These are phyloP conservation scores for Tychaedon coryphoeus DNA, from an alignment of 2,113 vertebrate genomes.

Conservation along the genomic window DNA sequence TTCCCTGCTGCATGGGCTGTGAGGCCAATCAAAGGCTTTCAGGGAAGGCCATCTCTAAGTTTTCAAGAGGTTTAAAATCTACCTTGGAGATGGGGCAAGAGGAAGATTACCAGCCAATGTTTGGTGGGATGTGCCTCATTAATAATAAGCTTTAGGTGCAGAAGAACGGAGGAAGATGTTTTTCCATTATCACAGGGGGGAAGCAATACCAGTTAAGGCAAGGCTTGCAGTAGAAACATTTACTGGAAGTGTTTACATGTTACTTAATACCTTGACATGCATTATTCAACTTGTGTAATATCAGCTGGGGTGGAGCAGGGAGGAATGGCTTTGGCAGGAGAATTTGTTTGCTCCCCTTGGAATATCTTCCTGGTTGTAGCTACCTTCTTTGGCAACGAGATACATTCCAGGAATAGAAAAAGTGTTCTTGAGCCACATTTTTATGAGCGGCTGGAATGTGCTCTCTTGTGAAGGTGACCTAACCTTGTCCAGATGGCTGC, in stretches of 20 bases:
- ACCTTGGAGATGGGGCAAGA: neutral
- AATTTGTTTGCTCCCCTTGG: conserved; percentile 20
- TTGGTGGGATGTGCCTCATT: neutral
- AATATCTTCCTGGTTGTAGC: neutral
- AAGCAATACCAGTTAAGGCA: conserved; percentile 17
- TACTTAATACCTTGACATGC: conserved; percentile 56
- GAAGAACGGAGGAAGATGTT: neutral
- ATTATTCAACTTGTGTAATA: conserved; percentile 56
- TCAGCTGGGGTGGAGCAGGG: conserved; percentile 26
- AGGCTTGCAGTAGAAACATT: conserved; percentile 8
- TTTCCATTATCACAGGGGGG: neutral
- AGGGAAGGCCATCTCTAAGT: neutral
- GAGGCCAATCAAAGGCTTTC: neutral
- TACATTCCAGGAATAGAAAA: conserved; percentile 15
- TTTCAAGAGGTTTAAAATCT: neutral
- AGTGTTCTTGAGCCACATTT: neutral
- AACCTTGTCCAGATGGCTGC: neutral
- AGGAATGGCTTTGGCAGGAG: conserved; percentile 21
- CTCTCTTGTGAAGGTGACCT: neutral
- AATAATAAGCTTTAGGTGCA: neutral
- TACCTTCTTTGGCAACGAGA: conserved; percentile 28
- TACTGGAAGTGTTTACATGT: conserved; percentile 56
- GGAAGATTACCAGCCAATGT: neutral
- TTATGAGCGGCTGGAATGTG: neutral
- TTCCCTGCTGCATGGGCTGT: neutral